Base-by-base conservation (phyloP, 2,113 vertebrate species). In the Danionella cerebrum region DNA sequence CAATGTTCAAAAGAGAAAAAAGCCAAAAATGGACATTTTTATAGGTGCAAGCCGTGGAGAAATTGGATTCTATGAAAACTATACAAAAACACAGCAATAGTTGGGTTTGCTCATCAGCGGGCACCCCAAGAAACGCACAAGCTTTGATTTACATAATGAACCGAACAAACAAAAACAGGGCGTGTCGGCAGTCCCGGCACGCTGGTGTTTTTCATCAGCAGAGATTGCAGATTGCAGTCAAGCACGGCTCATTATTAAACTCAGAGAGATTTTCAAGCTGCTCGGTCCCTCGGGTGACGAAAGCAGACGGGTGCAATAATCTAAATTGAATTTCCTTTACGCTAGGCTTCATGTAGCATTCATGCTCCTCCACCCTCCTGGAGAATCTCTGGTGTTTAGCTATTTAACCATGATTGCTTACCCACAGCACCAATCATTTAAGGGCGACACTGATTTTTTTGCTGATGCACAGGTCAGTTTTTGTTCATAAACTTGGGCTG, bases 261-360 rank as follows among this genome's bases (percentile, higher is more conserved):
- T 48, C 14, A 1, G 27, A 53, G 19, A 62, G 41, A 51, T 66
- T 71, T 62, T 55, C 19, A 7, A n/a, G 39, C 51, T 13, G 3
- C 6, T 52, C 16, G 14, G 18, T 70, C 70, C 69, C 72, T 16
- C 2, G 59, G 70, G 65, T 65, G 35, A 33, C 48, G 19, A 52
- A 36, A 33, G 38, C 21, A 53, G 57, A 27, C 27, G n/a, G n/a
- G 68, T 51, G 62, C 71, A 70, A 72, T 72, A 67, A 70, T 74
- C 66, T 69, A 72, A 76, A 79, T 68, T 72, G 69, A 67, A 76
- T 76, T 75, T 75, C 42, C 67, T 72, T 70, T 60, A 53, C 35
- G 47, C 65, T 45, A 67, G 36, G 63, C 69, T 62, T 60, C 38
- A 14, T 33, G 36, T 57, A 58, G 38, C 51, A 18, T 31, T 24